phyloP scores from a whole-genome alignment of 2,797 vertebrate species.

The Myiotriccus ornatus region DNA sequence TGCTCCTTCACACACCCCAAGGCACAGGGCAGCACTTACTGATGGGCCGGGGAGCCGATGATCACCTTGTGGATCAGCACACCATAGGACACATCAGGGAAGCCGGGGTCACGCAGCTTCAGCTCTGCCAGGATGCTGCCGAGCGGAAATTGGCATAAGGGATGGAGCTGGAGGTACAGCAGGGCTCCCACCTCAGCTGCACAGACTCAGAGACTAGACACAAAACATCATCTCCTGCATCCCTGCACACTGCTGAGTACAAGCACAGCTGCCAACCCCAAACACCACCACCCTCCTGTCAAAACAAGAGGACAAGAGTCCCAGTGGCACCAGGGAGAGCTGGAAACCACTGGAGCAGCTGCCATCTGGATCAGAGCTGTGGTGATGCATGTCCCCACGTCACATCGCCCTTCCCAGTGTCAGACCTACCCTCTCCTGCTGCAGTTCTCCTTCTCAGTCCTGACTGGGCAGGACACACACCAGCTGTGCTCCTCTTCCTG shows the following conservation, averaged over 20 bases:
- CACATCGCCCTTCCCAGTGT: not conserved
- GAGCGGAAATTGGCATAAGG: not conserved
- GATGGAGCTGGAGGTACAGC: not conserved
- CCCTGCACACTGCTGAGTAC: rapidly evolving
- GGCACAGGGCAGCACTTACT: conserved; percentile 72
- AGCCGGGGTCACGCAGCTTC: conserved; percentile 85
- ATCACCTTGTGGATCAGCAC: conserved; percentile 93
- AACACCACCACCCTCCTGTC: not conserved
- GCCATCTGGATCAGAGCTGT: not conserved
- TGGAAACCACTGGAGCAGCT: not conserved
- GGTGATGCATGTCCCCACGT: not conserved
- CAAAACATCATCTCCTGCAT: not conserved
- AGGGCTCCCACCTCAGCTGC: not conserved
- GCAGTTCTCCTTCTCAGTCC: not conserved
- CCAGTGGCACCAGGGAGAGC: not conserved
- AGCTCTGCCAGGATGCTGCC: conserved; percentile 89
- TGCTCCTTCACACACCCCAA: not conserved
- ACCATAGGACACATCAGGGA: conserved; percentile 87
- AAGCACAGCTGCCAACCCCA: not conserved
- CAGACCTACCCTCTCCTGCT: not conserved
- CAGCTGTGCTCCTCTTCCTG: not conserved
- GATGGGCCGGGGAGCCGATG: conserved; percentile 87
- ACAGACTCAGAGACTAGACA: not conserved
- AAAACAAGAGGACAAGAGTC: not conserved
- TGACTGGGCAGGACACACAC: not conserved